Base-by-base conservation (phyloP, 2,797 vertebrate species). In the Distichodus sexfasciatus region DNA sequence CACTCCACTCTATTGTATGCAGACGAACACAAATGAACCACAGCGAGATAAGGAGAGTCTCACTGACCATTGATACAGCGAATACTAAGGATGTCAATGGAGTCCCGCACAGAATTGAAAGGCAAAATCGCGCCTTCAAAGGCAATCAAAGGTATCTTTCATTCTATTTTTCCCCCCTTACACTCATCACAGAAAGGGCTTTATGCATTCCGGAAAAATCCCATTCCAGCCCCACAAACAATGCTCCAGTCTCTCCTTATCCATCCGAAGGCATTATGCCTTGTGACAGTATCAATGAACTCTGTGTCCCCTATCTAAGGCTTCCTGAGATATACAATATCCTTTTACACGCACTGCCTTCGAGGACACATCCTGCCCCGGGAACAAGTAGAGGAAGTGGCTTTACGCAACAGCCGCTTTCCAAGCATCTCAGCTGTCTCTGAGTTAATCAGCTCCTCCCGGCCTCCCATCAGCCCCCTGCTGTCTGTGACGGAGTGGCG, bases 241-340 rank as follows among this genome's bases (percentile, higher is more conserved):
- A 64, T 47, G 43, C 47, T 57, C 10, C 5, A n/a, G 47, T 68
- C 60, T 72, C 69, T 47, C 47, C 69, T 75, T 68, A 71, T 66
- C 2, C 28, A 55, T 71, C 54, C 55, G 50, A 73, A 63, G 57
- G 26, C 66, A 73, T 67, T 61, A 65, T 50, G 63, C 15, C 47
- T 71, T 76, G 60, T 66, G 71, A 78, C 74, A 76, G 41, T 62
- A 69, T 71, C 60, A 23, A 53, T 68, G 51, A 55, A 69, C 47
- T 62, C 64, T 28, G 51, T 72, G 60, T 64, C 63, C 53, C 64
- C 57, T 71, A 73, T 68, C 47, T 36, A 65, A 64, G 55, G 53
- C 44, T 41, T 68, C 58, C 53, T 68, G 44, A 71, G 70, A 76
- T 74, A 68, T 61, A 66, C 33, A 50, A 58, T 53, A 76, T 66